These are phyloP conservation scores for Drosophila acutilabella DNA, from an alignment of 2,888 invertebrate species.

Conservation along the genomic window DNA sequence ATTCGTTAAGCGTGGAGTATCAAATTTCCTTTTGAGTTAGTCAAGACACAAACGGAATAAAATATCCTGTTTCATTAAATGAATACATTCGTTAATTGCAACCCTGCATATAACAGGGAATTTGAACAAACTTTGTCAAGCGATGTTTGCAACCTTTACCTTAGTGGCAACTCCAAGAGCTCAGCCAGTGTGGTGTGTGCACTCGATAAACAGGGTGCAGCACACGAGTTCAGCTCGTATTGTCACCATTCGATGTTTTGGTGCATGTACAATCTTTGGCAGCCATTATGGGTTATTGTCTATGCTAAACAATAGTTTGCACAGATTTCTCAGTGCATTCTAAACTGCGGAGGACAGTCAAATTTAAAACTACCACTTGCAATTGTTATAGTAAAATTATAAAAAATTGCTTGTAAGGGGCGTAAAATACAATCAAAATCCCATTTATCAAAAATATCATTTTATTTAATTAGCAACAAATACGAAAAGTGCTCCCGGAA, in stretches of 20 bases:
- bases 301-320: neutral
- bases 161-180: neutral
- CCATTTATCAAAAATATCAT: constrained; percentile 29
- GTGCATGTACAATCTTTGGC: neutral
- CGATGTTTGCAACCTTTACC: neutral
- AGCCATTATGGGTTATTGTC: neutral
- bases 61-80: neutral
- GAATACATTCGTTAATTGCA: neutral
- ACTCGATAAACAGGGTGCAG: too few relatives aligned
- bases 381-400: constrained; percentile 10
- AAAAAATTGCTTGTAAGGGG: constrained; percentile 1
- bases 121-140: neutral
- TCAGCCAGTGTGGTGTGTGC: neutral
- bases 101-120: neutral
- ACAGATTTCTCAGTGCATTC: neutral
- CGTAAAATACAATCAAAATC: constrained; percentile 29
- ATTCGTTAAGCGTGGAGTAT: neutral
- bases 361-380: constrained; percentile 25
- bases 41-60: neutral
- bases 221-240: neutral
- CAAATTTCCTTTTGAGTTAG: neutral
- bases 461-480: constrained; percentile 36
- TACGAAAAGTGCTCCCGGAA: constrained; percentile 30
- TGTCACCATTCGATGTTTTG: neutral
- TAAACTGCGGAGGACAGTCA: constrained; percentile 6